phyloP scores from a whole-genome alignment of 1,140 invertebrate species.

The Cotesia typhae region DNA sequence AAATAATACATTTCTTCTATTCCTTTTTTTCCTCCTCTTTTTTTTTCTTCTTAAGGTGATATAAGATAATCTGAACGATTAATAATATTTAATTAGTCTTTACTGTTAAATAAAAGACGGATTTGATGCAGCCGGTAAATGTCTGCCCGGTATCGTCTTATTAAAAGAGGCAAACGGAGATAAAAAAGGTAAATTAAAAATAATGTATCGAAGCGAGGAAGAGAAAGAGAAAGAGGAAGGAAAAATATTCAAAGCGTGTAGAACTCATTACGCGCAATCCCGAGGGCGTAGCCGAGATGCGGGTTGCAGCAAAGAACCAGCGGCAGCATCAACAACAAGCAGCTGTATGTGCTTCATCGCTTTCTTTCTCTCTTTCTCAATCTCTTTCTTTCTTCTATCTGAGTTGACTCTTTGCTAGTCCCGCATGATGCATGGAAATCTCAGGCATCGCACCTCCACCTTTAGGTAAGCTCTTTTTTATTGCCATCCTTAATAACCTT shows the following conservation, averaged over 20 bases:
- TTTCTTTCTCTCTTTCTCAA: conserved; percentile 3
- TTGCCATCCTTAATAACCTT: conserved; percentile 22
- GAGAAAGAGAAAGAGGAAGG: conserved; percentile 1
- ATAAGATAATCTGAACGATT: conserved; percentile 17
- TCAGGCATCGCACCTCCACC: conserved; percentile 33
- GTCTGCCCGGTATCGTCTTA: conserved; percentile 15
- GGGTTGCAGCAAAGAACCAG: conserved; percentile 25
- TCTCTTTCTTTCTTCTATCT: conserved; percentile 1
- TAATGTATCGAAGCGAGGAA: not conserved
- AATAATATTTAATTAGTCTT: conserved; percentile 22
- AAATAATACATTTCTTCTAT: not conserved
- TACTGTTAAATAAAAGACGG: not conserved
- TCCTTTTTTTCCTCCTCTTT: not conserved
- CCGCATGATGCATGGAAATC: conserved; percentile 41
- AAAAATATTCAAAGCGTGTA: conserved; percentile 40
- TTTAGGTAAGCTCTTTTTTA: conserved; percentile 16
- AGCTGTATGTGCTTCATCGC: conserved; percentile 35
- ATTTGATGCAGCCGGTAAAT: not conserved
- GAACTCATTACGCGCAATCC: conserved; percentile 42
- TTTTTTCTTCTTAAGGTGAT: not conserved
- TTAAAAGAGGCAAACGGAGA: not conserved
- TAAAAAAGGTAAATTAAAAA: not conserved
- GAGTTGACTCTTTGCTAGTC: conserved; percentile 15
- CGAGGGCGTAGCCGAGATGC: conserved; percentile 42
- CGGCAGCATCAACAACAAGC: conserved; percentile 34